Evolutionary conservation across 2,888 invertebrate genomes (phyloP).

Genomic region (Seladonia tumulorum): DNA sequence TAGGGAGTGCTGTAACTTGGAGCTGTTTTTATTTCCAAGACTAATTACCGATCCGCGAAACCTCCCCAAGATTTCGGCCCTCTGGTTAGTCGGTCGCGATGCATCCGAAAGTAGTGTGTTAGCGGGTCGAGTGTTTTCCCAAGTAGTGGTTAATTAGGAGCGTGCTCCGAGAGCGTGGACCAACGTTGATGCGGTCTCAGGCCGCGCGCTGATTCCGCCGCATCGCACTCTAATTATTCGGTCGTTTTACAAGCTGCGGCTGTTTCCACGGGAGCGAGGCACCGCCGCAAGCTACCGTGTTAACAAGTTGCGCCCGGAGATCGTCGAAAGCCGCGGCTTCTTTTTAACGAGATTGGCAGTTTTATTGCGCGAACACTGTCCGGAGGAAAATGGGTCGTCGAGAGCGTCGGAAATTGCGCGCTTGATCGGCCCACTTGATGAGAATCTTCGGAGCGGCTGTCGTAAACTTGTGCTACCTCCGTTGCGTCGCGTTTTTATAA

Average conservation of each 20-base stretch:
- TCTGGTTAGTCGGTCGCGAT: slow-evolving; percentile 14
- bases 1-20: background rate
- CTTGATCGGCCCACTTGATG: slow-evolving; percentile 6
- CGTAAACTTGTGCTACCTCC: background rate
- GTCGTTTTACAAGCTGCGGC: slow-evolving; percentile 21
- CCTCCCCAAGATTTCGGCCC: background rate
- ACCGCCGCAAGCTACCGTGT: background rate
- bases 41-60: background rate
- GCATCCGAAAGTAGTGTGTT: slow-evolving; percentile 57
- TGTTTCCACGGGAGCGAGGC: background rate
- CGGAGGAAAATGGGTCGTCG: background rate
- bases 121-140: slow-evolving; percentile 67
- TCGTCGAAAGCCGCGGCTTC: background rate
- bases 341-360: slow-evolving; percentile 8
- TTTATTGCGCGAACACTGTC: slow-evolving; percentile 10
- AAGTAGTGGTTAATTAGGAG: slow-evolving; percentile 63
- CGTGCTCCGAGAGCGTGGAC: slow-evolving; percentile 18
- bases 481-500: background rate
- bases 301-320: slow-evolving; percentile 4
- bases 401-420: background rate
- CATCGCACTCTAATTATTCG: slow-evolving; percentile 50
- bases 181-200: slow-evolving; percentile 37
- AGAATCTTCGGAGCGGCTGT: background rate
- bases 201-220: slow-evolving; percentile 27
- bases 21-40: background rate